Evolutionary conservation across 1,140 invertebrate genomes (phyloP).

Genomic region (Leptestheria dahalacensis): DNA sequence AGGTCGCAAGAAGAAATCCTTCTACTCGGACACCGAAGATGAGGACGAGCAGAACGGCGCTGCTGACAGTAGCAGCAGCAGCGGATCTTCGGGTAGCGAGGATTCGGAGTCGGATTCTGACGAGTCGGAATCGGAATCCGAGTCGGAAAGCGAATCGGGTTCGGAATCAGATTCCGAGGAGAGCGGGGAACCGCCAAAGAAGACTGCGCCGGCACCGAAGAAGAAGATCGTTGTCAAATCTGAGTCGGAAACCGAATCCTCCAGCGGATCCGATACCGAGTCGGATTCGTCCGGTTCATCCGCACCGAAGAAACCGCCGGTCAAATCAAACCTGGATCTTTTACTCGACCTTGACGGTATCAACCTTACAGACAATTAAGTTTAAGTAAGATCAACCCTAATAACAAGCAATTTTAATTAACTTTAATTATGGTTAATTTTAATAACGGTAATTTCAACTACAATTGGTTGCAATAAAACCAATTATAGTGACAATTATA

Average conservation of each 20-base stretch:
- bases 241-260: conserved; percentile 17
- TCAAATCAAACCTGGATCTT: conserved; percentile 51
- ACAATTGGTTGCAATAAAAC: too few species aligned
- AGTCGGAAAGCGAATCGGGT: not conserved
- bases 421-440: not conserved
- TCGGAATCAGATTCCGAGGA: conserved; percentile 14
- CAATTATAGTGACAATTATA: too few species aligned
- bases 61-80: not conserved
- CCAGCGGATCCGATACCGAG: conserved; percentile 16
- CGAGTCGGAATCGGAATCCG: not conserved
- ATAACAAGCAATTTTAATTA: not conserved
- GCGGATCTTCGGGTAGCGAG: not conserved
- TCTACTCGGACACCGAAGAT: conserved; percentile 32
- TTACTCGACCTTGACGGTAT: conserved; percentile 58
- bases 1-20: conserved; percentile 33
- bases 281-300: conserved; percentile 7
- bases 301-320: conserved; percentile 1
- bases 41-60: conserved; percentile 14
- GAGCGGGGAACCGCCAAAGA: conserved; percentile 18
- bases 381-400: too few species aligned
- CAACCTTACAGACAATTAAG: too few species aligned
- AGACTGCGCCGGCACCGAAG: conserved; percentile 22
- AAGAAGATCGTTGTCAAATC: conserved; percentile 16
- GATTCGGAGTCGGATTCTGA: conserved; percentile 10
- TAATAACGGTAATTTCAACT: too few species aligned